phyloP scores from a whole-genome alignment of 2,888 invertebrate genomes.

The Ctenicera cuprea region DNA sequence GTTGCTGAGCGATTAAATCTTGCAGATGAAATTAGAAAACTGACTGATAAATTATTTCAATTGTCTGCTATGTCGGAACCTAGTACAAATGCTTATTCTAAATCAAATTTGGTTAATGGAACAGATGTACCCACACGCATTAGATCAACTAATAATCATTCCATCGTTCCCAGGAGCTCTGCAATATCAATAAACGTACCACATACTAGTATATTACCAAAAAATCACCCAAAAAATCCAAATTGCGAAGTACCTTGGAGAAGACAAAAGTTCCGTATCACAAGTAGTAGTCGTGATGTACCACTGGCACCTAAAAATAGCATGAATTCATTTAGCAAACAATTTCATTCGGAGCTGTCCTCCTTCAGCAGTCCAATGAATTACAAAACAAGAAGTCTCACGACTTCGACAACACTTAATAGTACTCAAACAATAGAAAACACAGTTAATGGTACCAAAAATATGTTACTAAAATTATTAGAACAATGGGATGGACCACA shows the following conservation, averaged over 20 bases:
- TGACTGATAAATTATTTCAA: constrained; percentile 86
- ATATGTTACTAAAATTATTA: constrained; percentile 83
- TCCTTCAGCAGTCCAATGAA: constrained; percentile 50
- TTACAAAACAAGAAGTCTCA: constrained; percentile 36
- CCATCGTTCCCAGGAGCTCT: constrained; percentile 46
- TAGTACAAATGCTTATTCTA: constrained; percentile 67
- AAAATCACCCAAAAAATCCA: constrained; percentile 50
- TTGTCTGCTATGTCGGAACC: constrained; percentile 79
- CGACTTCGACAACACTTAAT: constrained; percentile 4
- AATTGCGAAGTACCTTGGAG: constrained; percentile 69
- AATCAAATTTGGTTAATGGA: constrained; percentile 3
- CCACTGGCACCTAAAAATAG: constrained; percentile 70
- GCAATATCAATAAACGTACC: constrained; percentile 57
- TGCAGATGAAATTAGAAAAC: constrained; percentile 88
- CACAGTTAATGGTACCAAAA: constrained; percentile 84
- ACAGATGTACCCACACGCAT: constrained; percentile 8
- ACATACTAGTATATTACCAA: constrained; percentile 45
- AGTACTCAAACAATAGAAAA: constrained; percentile 34
- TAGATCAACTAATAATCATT: constrained; percentile 26
- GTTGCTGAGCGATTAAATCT: constrained; percentile 81
- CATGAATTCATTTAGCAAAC: constrained; percentile 56
- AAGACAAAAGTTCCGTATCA: constrained; percentile 79
- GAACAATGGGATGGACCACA: constrained; percentile 85
- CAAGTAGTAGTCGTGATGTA: constrained; percentile 82
- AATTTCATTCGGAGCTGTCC: constrained; percentile 58